Base-by-base conservation (phyloP, 2,113 vertebrate species). In the Oceanodroma tethys region DNA sequence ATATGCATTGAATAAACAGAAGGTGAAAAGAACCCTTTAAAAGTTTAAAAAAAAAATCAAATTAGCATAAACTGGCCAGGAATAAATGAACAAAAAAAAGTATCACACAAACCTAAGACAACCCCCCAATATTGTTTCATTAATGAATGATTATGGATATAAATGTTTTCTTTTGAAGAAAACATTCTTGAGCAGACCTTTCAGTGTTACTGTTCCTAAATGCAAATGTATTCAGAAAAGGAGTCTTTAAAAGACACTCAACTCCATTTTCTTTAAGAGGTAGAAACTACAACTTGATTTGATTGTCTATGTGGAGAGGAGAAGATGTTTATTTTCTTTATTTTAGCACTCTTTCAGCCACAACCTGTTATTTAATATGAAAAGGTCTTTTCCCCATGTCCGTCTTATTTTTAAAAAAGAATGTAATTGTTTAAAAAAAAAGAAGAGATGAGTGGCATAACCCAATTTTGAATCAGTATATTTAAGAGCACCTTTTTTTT, bases 121-220 rank as follows among this genome's bases (percentile, higher is more conserved):
- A 34, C 1, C 2, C 11, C 32, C 27, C 27, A 71, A 4, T 4
- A 32, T 0, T 9, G 19, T 32, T 45, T 62, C 27, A 45, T 34
- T 85, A 58, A 21, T 15, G 34, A 48, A 26, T 62, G 9, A 38
- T 18, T 36, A 27, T 38, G 45, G 32, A 13, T 34, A 9, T 20
- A 65, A 67, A 25, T 9, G 40, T 7, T n/a, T 18, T 25, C 58
- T 48, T 71, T 23, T 27, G 36, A 43, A 20, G 40, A 22, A 56
- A 66, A 74, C 34, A 11, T 25, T 26, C 43, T n/a, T 13, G 17
- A 74, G 60, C 50, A 74, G 55, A n/a, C 1, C 16, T 81, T 53
- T 7, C 63, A 74, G 19, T 7, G 32, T 4, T 34, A 4, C 34
- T 56, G 45, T 7, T 66, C 11, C 50, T 43, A 62, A 56, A 90